Percentiles rank a stretch among this genome's conserved stretches.
Conservation (phyloP, 1,140 invertebrate species). For the Dryas iulia region DNA sequence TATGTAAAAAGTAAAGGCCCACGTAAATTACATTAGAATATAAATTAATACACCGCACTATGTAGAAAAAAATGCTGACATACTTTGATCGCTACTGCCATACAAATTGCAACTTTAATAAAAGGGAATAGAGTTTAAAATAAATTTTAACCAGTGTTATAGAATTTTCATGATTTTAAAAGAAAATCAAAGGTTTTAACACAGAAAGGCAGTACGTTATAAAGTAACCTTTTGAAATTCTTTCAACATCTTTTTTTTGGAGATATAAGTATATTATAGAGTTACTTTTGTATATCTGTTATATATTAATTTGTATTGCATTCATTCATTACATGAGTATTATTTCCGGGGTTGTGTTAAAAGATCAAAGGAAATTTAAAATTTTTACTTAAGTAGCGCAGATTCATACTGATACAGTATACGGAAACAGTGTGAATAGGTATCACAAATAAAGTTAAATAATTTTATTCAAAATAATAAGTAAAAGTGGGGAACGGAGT, state of each 20-base stretch:
- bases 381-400: not conserved
- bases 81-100: constrained; percentile 25
- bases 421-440: too few relatives aligned
- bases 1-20: constrained; percentile 51
- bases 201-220: constrained; percentile 24
- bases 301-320: not conserved
- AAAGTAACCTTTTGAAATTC: constrained; percentile 13
- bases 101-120: constrained; percentile 20
- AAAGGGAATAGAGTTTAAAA: constrained; percentile 16
- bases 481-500: too few relatives aligned
- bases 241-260: not conserved
- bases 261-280: constrained; percentile 11
- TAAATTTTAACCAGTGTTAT: not conserved
- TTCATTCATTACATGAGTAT: not conserved
- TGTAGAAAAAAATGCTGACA: constrained; percentile 49
- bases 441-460: too few relatives aligned
- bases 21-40: constrained; percentile 78
- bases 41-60: constrained; percentile 72
- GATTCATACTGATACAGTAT: too few relatives aligned
- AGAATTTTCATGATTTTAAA: constrained; percentile 35
- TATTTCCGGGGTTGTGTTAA: not conserved
- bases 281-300: not conserved
- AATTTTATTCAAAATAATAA: too few relatives aligned
- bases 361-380: not conserved
- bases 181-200: constrained; percentile 35